Conservation (phyloP, 2,797 vertebrate species). For the Sebastes minor region DNA sequence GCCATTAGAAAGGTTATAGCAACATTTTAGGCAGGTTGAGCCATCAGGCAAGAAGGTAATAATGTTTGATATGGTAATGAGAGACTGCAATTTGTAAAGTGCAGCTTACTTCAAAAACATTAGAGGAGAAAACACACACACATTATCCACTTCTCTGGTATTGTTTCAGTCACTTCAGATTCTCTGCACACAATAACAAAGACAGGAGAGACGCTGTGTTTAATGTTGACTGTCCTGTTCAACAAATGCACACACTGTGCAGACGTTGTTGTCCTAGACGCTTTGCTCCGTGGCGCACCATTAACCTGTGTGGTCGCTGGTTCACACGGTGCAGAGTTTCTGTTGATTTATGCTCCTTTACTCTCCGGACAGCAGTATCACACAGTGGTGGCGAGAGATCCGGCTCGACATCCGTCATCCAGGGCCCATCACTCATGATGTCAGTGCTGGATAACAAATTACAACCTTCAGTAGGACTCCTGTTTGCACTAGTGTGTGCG, state of each 20-base stretch:
- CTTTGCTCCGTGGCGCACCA: slow-evolving; percentile 26
- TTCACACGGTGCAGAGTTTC: slow-evolving; percentile 25
- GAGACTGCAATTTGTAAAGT: slow-evolving; percentile 7
- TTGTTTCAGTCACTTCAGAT: background rate
- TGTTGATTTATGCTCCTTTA: slow-evolving; percentile 62
- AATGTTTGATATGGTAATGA: slow-evolving; percentile 20
- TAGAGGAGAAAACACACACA: background rate
- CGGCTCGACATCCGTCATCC: slow-evolving; percentile 48
- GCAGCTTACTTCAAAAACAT: background rate
- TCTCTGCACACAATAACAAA: background rate
- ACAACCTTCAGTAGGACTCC: background rate
- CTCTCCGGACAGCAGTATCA: slow-evolving; percentile 5
- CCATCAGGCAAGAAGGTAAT: background rate
- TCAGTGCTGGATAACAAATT: slow-evolving; percentile 18
- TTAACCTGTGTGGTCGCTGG: slow-evolving; percentile 25
- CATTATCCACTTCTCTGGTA: background rate
- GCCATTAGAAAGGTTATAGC: slow-evolving; percentile 34
- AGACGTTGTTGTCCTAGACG: background rate
- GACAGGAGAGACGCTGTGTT: slow-evolving; percentile 19
- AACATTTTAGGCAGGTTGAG: slow-evolving; percentile 14
- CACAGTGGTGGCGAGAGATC: slow-evolving; percentile 34
- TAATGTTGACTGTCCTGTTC: slow-evolving; percentile 7
- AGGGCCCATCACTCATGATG: slow-evolving; percentile 23
- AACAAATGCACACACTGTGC: slow-evolving; percentile 40
- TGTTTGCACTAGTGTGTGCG: background rate